Percentiles rank a stretch among this genome's conserved stretches.
These are phyloP conservation scores for Chrysomallon squamiferum DNA, from an alignment of 1,140 invertebrate species.

Conservation along the genomic window DNA sequence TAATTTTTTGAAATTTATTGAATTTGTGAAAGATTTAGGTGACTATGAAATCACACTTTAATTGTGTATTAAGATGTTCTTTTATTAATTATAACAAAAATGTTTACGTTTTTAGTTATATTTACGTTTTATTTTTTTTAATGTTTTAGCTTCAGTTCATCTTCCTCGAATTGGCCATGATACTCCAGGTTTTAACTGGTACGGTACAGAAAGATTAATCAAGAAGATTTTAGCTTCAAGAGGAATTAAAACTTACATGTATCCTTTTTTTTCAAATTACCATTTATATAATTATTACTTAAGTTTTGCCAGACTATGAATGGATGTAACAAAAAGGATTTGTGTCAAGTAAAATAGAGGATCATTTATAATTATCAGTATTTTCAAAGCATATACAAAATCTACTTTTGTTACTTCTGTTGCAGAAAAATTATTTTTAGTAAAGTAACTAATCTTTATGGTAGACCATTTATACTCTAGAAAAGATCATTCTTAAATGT, in stretches of 20 bases:
- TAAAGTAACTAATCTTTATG: too few species aligned
- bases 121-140: neutral
- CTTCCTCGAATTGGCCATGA: conserved; percentile 61
- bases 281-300: neutral
- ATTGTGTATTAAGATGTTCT: too few species aligned
- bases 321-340: neutral
- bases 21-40: too few species aligned
- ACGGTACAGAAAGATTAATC: conserved; percentile 62
- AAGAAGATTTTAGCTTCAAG: conserved; percentile 54
- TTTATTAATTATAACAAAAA: too few species aligned
- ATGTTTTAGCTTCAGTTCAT: conserved; percentile 57
- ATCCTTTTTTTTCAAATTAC: conserved; percentile 43
- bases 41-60: too few species aligned
- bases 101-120: too few species aligned
- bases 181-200: conserved; percentile 62
- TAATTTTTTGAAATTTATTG: too few species aligned
- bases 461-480: too few species aligned
- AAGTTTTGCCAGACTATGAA: neutral
- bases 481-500: too few species aligned
- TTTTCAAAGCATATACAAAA: neutral
- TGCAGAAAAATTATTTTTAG: too few species aligned
- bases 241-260: conserved; percentile 61
- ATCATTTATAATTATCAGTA: neutral
- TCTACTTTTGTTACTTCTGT: too few species aligned
- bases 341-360: neutral